Conservation (phyloP, 2,888 invertebrate genomes). For the Nudaria mundana region DNA sequence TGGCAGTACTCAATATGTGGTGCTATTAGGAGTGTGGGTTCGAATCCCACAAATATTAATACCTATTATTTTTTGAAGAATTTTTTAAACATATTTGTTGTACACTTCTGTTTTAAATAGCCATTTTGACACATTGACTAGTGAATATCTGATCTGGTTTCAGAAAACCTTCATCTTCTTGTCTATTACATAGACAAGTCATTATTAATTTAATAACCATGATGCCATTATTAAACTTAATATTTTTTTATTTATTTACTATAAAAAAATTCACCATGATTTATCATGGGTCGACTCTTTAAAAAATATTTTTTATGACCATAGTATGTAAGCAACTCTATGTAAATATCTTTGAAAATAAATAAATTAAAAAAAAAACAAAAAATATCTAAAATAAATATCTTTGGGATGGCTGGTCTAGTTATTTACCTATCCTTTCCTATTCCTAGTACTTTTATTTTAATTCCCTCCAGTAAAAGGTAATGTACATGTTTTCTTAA, state of each 20-base stretch:
- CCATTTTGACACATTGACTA: conserved; percentile 19
- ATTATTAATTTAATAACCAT: conserved; percentile 49
- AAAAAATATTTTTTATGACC: conserved; percentile 13
- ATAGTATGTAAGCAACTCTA: conserved; percentile 21
- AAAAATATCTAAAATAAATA: conserved; percentile 39
- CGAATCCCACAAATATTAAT: too few species aligned
- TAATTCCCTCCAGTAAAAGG: background rate
- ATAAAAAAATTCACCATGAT: background rate
- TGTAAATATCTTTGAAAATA: conserved; percentile 25
- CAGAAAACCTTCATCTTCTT: conserved; percentile 43
- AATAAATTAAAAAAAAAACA: conserved; percentile 21
- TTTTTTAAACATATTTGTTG: too few species aligned
- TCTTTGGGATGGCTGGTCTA: conserved; percentile 37
- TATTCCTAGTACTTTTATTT: conserved; percentile 19
- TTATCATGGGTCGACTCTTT: conserved; percentile 1
- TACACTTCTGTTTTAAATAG: too few species aligned
- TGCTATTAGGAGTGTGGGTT: background rate
- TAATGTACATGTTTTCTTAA: conserved; percentile 30
- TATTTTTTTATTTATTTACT: conserved; percentile 4
- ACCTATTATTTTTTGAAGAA: too few species aligned
- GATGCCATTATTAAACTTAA: conserved; percentile 61
- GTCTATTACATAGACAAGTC: background rate
- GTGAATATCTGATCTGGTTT: conserved; percentile 39
- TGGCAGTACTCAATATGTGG: background rate
- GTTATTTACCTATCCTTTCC: conserved; percentile 53